phyloP scores from a whole-genome alignment of 2,888 invertebrate species.

The Hypsopygia costalis region DNA sequence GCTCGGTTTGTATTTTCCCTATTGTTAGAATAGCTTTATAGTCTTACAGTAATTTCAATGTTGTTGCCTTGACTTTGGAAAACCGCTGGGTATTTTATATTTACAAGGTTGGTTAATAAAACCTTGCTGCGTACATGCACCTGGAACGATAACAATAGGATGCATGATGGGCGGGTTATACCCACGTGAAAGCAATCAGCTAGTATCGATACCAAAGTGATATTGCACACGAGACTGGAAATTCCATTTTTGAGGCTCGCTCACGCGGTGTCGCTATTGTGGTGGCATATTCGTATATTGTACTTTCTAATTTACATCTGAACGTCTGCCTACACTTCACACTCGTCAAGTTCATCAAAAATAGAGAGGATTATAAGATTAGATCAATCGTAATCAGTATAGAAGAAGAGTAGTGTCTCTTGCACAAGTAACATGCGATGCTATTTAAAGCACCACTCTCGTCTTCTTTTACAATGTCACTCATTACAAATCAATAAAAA shows the following conservation, averaged over 20 bases:
- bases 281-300: background rate
- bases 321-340: no score
- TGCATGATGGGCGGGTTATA: constrained; percentile 32
- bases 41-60: background rate
- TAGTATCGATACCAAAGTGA: background rate
- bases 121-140: constrained; percentile 1
- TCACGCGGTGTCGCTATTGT: background rate
- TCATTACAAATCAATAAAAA: no score
- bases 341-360: no score
- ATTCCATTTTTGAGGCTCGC: background rate
- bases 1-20: background rate
- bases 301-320: constrained; percentile 2
- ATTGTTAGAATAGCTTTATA: no score
- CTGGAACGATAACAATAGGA: background rate
- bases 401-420: no score
- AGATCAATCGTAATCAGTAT: no score
- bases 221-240: background rate
- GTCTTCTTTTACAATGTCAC: no score
- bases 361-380: no score
- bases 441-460: no score
- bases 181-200: constrained; percentile 55
- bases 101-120: constrained; percentile 10
- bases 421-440: no score
- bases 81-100: constrained; percentile 9
- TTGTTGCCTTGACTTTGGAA: constrained; percentile 1